Base-by-base conservation (phyloP, 2,797 vertebrate species). In the Apogon talboti region DNA sequence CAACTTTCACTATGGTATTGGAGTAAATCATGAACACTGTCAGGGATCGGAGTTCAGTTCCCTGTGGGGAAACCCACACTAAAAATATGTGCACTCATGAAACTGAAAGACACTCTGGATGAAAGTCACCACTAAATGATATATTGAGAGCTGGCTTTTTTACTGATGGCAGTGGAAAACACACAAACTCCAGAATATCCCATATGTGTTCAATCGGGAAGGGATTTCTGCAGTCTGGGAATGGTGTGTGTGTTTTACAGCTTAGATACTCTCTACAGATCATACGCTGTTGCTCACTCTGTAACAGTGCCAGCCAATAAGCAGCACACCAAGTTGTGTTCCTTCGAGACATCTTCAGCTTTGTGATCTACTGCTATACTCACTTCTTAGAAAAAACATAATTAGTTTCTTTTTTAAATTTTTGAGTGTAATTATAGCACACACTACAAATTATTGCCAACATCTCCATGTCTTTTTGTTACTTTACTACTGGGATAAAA, bases 141-240 rank as follows among this genome's bases (percentile, higher is more conserved):
- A 67, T 74, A 80, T 60, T 15, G 54, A 43, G 40, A 65, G 54
- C 13, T 56, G 46, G 18, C 50, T 66, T 66, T 74, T 83, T 78
- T 80, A 83, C 71, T 62, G 57, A 66, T 50, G 52, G 52, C 41
- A 58, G 66, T 43, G 57, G 55, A 61, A 64, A 21, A 52, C 58
- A 61, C 0, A 4, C 44, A 53, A 58, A 51, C 19, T 47, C 43
- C 7, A 55, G 48, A 49, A 44, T 54, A 24, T 71, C 48, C 74
- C 81, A 81, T 40, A 52, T 85, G 82, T 67, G 56, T 71, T 74
- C 45, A 76, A 54, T 76, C 63, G 37, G 19, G 46, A 18, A 33
- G 49, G 45, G 56, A 66, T 71, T 59, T 62, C 41, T 63, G 54
- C 55, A 51, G 21, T 37, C 48, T 19, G 68, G 55, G 54, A 66